Evolutionary conservation across 2,888 invertebrate species (phyloP).

Genomic region (Himalopsyche tibetana): DNA sequence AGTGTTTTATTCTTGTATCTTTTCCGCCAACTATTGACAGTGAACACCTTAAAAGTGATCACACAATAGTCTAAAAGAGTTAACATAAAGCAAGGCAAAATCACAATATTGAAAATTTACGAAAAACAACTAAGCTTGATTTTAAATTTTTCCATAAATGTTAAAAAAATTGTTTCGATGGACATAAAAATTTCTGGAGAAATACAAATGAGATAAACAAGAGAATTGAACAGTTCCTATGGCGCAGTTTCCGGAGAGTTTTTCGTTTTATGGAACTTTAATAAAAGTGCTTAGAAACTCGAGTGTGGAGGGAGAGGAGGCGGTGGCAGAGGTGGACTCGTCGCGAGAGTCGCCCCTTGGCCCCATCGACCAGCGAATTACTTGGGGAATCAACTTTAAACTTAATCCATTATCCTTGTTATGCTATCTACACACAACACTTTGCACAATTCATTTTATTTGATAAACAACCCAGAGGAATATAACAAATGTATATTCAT

Average conservation of each 20-base stretch:
- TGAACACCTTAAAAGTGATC: too few species aligned
- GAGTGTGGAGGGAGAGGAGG: too few species aligned
- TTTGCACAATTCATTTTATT: constrained; percentile 39
- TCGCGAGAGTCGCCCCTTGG: neutral
- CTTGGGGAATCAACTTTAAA: constrained; percentile 43
- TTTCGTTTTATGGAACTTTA: constrained; percentile 12
- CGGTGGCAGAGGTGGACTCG: too few species aligned
- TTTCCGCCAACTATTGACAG: too few species aligned
- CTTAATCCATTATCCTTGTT: constrained; percentile 42
- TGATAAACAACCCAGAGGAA: constrained; percentile 27
- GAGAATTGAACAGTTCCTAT: neutral
- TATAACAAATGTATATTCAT: neutral
- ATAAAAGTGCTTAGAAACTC: neutral
- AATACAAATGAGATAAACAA: constrained; percentile 24
- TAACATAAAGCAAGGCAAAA: too few species aligned
- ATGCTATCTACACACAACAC: constrained; percentile 40
- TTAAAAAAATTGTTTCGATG: neutral
- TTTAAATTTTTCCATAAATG: too few species aligned
- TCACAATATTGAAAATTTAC: too few species aligned
- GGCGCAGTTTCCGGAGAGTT: neutral
- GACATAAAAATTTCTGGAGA: neutral
- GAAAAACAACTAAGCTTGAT: too few species aligned
- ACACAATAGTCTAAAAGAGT: too few species aligned
- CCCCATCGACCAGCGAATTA: constrained; percentile 38
- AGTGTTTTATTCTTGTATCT: too few species aligned